Base-by-base conservation (phyloP, 2,888 invertebrate genomes). In the Eristalis arbustorum region DNA sequence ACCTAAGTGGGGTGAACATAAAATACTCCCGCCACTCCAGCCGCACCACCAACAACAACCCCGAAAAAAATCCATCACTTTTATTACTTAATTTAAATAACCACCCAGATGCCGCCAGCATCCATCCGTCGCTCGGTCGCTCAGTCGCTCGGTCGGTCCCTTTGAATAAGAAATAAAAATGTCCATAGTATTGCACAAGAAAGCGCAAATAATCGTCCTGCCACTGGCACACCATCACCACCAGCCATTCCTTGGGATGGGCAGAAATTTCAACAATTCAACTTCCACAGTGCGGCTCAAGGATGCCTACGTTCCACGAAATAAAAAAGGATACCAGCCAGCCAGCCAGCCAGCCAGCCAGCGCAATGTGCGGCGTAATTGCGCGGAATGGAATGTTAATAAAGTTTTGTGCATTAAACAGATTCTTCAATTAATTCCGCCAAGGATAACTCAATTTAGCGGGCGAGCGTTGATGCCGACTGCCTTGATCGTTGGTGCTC, bases 311-410 rank as follows among this genome's bases (percentile, higher is more conserved):
- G 56, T 57, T 22, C 62, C 18, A n/a, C n/a, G 18, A 34, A 78
- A 37, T 18, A 14, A 74, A 77, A n/a, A 49, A 74, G 76, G 77
- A 81, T 73, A 23, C 59, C 3, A n/a, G n/a, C 23, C 59, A 25
- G 49, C 71, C 18, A 82, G n/a, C n/a, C n/a, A n/a, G n/a, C n/a
- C n/a, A n/a, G n/a, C n/a, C n/a, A 73, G 67, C 66, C 61, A 71
- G 42, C 72, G 59, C 79, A 87, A 87, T 83, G 87, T 68, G 71
- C 75, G 83, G 75, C 79, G 83, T 87, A 87, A 87, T 87, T 87
- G 83, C 71, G 78, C 79, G 83, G 87, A 87, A 87, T 83, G 87
- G 87, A 87, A 87, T 83, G 87, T 87, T 87, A 87, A 87, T 87
- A 87, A 87, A 83, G 72, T 87, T 87, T 75, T 82, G 66, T 73